phyloP scores from a whole-genome alignment of 2,888 invertebrate species.

The Schizotus pectinicornis region DNA sequence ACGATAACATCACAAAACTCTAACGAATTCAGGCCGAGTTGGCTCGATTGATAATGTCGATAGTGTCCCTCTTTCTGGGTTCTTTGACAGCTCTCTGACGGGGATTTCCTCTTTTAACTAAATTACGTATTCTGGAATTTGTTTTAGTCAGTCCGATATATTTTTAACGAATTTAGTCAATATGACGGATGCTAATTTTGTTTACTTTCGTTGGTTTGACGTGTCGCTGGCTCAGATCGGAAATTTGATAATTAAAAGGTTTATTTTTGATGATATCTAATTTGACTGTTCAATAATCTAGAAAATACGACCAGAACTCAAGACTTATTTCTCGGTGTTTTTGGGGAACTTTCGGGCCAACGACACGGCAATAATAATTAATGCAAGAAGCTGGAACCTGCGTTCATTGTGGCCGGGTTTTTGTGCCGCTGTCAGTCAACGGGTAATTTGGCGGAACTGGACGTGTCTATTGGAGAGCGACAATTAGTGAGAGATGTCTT shows the following conservation, averaged over 20 bases:
- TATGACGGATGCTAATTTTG: conserved; percentile 26
- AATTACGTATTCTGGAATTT: conserved; percentile 54
- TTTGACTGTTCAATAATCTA: background rate
- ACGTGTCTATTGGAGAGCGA: conserved; percentile 39
- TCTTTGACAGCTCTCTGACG: conserved; percentile 51
- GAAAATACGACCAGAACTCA: too few species aligned
- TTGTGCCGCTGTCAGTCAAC: conserved; percentile 40
- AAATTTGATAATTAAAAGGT: conserved; percentile 26
- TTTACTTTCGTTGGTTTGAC: conserved; percentile 21
- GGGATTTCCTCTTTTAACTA: conserved; percentile 54
- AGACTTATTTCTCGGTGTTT: conserved; percentile 7
- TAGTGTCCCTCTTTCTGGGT: conserved; percentile 50
- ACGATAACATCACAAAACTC: conserved; percentile 52
- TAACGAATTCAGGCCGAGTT: conserved; percentile 50
- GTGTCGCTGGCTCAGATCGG: conserved; percentile 11
- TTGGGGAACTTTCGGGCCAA: conserved; percentile 20
- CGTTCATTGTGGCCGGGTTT: conserved; percentile 18
- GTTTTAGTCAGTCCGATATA: conserved; percentile 30
- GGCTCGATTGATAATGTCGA: conserved; percentile 51
- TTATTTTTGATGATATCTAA: conserved; percentile 16
- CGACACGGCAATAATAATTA: conserved; percentile 27
- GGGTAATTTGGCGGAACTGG: conserved; percentile 45
- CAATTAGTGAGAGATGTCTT: conserved; percentile 42
- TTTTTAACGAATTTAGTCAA: conserved; percentile 12
- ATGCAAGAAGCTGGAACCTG: conserved; percentile 20